Percentiles rank a stretch among this genome's conserved stretches.
Evolutionary conservation across 2,113 vertebrate genomes (phyloP).

Genomic region (Myotis yumanensis): DNA sequence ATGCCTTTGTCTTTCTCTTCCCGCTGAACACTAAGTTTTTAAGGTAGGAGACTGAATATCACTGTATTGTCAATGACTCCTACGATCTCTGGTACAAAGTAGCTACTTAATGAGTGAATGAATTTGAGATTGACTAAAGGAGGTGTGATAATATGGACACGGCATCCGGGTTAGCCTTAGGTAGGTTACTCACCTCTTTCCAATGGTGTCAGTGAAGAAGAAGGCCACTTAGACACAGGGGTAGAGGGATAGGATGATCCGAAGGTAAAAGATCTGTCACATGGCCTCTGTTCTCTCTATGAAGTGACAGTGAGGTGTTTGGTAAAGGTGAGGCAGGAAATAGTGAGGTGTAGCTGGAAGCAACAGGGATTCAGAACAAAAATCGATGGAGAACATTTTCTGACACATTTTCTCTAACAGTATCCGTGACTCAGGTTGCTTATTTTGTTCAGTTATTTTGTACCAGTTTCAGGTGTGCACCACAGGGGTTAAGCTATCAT

Average conservation of each 20-base stretch:
- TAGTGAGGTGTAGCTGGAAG: background rate
- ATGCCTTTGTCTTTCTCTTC: background rate
- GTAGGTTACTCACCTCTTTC: background rate
- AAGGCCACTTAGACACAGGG: background rate
- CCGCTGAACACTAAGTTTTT: background rate
- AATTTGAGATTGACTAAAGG: background rate
- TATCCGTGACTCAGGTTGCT: rapidly evolving
- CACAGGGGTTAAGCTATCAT: no score
- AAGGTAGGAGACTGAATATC: background rate
- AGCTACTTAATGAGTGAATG: background rate
- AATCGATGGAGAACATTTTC: background rate
- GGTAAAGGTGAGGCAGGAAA: background rate
- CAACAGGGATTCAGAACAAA: background rate
- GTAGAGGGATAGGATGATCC: no score
- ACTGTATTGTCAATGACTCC: background rate
- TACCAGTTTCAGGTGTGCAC: no score
- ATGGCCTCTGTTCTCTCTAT: background rate
- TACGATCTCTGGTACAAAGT: background rate
- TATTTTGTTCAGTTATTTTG: no score
- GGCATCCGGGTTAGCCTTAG: no score
- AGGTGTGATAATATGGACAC: background rate
- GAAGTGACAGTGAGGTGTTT: background rate
- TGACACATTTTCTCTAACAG: background rate
- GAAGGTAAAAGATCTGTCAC: background rate
- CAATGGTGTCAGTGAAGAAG: background rate